These are phyloP conservation scores for Tragelaphus strepsiceros DNA, from an alignment of 2,113 vertebrate genomes.

Conservation along the genomic window DNA sequence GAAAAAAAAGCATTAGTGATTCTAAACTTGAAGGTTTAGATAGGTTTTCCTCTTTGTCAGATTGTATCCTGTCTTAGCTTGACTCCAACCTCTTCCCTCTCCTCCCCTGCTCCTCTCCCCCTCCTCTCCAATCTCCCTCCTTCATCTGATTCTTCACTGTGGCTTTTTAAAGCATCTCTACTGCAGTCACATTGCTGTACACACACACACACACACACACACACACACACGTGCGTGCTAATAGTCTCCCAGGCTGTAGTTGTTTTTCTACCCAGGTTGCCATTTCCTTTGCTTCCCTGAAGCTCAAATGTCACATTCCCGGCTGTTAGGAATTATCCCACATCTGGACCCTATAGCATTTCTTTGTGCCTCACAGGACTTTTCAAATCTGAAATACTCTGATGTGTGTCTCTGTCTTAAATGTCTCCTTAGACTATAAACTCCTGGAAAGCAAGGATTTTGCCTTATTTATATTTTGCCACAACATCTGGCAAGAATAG, in stretches of 20 bases:
- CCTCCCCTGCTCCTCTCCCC: too few relatives aligned
- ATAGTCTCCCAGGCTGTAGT: background rate
- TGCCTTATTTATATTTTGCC: background rate
- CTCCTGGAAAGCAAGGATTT: background rate
- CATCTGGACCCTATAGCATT: background rate
- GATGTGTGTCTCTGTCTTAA: background rate
- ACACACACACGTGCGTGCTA: background rate
- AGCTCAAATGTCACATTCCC: background rate
- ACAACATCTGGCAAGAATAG: background rate
- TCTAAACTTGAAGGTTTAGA: background rate
- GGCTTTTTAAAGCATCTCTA: background rate
- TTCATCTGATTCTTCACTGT: background rate
- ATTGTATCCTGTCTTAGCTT: background rate
- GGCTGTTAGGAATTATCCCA: background rate
- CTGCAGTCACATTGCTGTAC: background rate
- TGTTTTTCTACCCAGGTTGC: background rate
- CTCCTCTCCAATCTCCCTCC: background rate
- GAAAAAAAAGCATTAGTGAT: background rate
- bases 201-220: background rate
- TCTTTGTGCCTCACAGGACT: background rate
- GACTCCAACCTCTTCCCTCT: background rate
- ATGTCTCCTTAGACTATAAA: background rate
- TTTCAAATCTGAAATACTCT: background rate
- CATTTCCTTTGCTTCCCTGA: background rate
- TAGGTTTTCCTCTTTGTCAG: background rate